Evolutionary conservation across 2,113 vertebrate genomes (phyloP), one percentile per base, ranked within the genome.

Genomic region (Ia io): DNA sequence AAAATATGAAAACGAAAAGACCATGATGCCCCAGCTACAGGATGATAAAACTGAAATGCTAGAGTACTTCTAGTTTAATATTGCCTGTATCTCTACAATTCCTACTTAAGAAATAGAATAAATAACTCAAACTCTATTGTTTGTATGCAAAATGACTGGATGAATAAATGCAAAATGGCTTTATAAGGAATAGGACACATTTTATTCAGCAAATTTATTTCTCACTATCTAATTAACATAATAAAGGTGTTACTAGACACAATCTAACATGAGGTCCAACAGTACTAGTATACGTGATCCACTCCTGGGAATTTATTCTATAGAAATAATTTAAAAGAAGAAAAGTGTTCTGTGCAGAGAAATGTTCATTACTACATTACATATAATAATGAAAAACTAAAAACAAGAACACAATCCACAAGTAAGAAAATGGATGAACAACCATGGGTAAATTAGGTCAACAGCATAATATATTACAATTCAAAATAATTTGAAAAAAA

Each of bases 91-190:
- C 70, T 92, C 42, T 86, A 13, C 25, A 80, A 73, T 88, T 56
- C 56, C 67, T 90, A 74, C 23, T 70, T 78, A 84, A 78, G 3
- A 89, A 89, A 86, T 23, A 77, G 56, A 63, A 84, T 73, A 51
- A 94, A 47, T 82, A 84, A 51, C 17, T 59, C 22, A 84, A 67
- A 23, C 42, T 69, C 53, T 93, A 65, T 4, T 74, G 20, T 71
- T 94, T 84, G 93, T 71, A 87, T 61, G 42, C n/a, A 94, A 93
- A 96, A 70, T 76, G 23, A 94, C 40, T 76, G 14, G 16, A 82
- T 51, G 63, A 14, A 65, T 65, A 65, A 91, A 71, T 32, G 4
- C 30, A 61, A 96, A 85, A 80, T 56, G 23, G 84, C 42, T 76
- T 91, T 74, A 79, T 14, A 69, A 91, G 40, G 37, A 93, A 40